Conservation (phyloP, 2,888 invertebrate genomes). For the Emmelina monodactyla region DNA sequence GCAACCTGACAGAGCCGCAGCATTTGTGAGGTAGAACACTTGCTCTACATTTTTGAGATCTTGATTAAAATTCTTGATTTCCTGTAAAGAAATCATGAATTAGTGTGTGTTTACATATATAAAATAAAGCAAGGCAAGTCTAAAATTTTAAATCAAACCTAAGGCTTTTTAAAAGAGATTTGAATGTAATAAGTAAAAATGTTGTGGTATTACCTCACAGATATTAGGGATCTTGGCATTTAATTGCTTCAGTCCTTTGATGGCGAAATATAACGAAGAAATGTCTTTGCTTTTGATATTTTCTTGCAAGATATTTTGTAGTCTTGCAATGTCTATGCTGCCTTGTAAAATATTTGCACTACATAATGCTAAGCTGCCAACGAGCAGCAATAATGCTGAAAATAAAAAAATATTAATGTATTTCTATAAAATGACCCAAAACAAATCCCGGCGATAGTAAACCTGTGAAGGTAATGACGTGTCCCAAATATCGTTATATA, state of each 20-base stretch:
- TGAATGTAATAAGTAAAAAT: too few species aligned
- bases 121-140: too few species aligned
- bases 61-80: constrained; percentile 36
- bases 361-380: constrained; percentile 31
- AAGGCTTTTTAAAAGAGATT: too few species aligned
- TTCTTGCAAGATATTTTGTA: constrained; percentile 47
- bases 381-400: constrained; percentile 29
- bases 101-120: constrained; percentile 1
- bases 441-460: too few species aligned
- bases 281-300: constrained; percentile 68
- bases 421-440: too few species aligned
- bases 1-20: constrained; percentile 67
- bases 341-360: constrained; percentile 41
- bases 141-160: neutral
- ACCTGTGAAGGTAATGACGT: constrained; percentile 37
- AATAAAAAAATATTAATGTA: constrained; percentile 14
- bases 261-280: constrained; percentile 74
- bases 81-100: constrained; percentile 23
- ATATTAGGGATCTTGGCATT: constrained; percentile 67
- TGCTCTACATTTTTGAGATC: constrained; percentile 56
- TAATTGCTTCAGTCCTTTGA: constrained; percentile 74
- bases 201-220: constrained; percentile 73
- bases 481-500: constrained; percentile 23
- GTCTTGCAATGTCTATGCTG: constrained; percentile 42
- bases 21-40: constrained; percentile 72